These are phyloP conservation scores for Drosophila truncata DNA, from an alignment of 1,140 invertebrate genomes.

Conservation along the genomic window DNA sequence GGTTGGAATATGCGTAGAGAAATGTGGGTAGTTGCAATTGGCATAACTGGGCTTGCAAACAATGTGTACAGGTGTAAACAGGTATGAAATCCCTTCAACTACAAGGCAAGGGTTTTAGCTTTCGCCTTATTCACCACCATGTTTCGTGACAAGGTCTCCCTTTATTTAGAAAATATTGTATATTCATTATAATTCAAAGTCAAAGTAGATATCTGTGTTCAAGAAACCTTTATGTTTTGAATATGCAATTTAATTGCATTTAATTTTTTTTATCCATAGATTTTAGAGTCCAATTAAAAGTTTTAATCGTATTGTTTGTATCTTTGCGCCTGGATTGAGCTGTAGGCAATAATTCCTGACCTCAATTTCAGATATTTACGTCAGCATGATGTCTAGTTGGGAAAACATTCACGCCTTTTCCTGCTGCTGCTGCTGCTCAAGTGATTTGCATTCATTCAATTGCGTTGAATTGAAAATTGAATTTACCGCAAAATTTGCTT, in stretches of 20 bases:
- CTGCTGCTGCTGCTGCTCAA: slow-evolving; percentile 32
- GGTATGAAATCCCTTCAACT: slow-evolving; percentile 1
- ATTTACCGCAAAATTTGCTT: slow-evolving; percentile 52
- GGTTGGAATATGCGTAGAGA: slow-evolving; percentile 6
- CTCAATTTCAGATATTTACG: slow-evolving; percentile 4
- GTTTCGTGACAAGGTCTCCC: too few relatives aligned
- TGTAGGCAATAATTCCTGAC: slow-evolving; percentile 1
- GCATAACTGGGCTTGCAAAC: slow-evolving; percentile 11
- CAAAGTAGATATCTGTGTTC: neutral
- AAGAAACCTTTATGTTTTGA: neutral
- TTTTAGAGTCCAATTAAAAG: neutral
- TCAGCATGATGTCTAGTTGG: neutral
- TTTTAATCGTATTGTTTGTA: neutral
- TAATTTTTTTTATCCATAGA: neutral
- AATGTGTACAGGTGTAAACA: slow-evolving; percentile 19
- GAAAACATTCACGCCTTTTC: slow-evolving; percentile 32
- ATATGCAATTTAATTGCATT: neutral
- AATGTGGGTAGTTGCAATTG: slow-evolving; percentile 56
- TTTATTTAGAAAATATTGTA: too few relatives aligned
- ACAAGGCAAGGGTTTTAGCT: neutral
- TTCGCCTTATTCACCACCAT: too few relatives aligned
- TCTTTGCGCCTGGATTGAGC: neutral
- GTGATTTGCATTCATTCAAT: slow-evolving; percentile 23
- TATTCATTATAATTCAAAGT: too few relatives aligned
- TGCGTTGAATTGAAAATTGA: slow-evolving; percentile 42